These are phyloP conservation scores for Fragum sueziense DNA, from an alignment of 2,888 invertebrate species.

Conservation along the genomic window DNA sequence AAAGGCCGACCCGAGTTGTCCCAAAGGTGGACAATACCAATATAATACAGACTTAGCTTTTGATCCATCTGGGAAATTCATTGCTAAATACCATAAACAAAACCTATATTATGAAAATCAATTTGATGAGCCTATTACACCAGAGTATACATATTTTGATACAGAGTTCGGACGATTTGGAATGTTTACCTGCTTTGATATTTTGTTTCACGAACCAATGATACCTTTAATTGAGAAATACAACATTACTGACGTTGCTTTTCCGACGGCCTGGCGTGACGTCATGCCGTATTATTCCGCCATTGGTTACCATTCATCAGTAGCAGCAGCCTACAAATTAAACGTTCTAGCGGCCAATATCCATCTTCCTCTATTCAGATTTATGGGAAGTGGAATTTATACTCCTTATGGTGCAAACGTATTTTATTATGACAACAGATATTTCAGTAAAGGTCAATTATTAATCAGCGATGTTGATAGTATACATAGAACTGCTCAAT, in stretches of 20 bases:
- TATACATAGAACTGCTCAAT: not conserved
- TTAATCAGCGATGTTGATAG: not conserved
- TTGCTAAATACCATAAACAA: slow-evolving; percentile 81
- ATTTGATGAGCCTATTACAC: slow-evolving; percentile 80
- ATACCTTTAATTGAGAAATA: slow-evolving; percentile 85
- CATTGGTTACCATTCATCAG: slow-evolving; percentile 35
- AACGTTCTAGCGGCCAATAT: slow-evolving; percentile 89
- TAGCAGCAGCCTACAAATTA: slow-evolving; percentile 85
- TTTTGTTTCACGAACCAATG: slow-evolving; percentile 89
- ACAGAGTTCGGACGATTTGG: slow-evolving; percentile 83
- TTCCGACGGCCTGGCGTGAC: slow-evolving; percentile 89
- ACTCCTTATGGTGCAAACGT: slow-evolving; percentile 80
- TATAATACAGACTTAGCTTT: slow-evolving; percentile 91
- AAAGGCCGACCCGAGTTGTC: slow-evolving; percentile 59
- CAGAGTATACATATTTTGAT: slow-evolving; percentile 70
- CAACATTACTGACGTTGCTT: slow-evolving; percentile 63
- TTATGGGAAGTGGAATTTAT: slow-evolving; percentile 89
- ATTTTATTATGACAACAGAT: slow-evolving; percentile 56
- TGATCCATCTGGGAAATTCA: slow-evolving; percentile 36
- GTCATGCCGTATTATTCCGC: slow-evolving; percentile 29
- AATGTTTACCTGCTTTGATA: slow-evolving; percentile 92
- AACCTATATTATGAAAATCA: slow-evolving; percentile 83
- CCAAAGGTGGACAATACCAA: slow-evolving; percentile 69
- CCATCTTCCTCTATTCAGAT: slow-evolving; percentile 84
- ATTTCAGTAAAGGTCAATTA: slow-evolving; percentile 23